Percentiles rank a stretch among this genome's conserved stretches.
phyloP scores from a whole-genome alignment of 2,888 invertebrate genomes.

The Deladenus siricidicola region DNA sequence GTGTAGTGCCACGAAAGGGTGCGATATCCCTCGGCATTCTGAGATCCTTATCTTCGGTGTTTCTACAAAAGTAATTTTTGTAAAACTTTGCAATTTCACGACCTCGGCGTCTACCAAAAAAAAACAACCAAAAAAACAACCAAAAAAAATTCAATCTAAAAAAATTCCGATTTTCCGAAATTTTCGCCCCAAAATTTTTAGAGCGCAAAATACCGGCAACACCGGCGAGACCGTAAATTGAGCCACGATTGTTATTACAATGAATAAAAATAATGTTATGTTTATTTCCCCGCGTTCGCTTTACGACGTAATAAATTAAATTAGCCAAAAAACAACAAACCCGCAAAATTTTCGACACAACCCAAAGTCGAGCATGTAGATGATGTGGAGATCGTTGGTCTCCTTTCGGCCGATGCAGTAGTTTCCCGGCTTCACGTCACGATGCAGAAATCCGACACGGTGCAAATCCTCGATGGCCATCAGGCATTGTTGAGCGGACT shows the following conservation, averaged over 20 bases:
- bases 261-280: no score
- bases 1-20: constrained; percentile 43
- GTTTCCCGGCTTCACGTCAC: constrained; percentile 22
- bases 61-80: background rate
- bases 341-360: constrained; percentile 36
- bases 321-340: constrained; percentile 1
- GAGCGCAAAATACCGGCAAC: no score
- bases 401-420: background rate
- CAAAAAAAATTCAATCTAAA: no score
- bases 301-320: no score
- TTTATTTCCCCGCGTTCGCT: background rate
- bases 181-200: no score
- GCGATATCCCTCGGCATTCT: constrained; percentile 34
- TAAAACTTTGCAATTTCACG: no score
- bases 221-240: no score
- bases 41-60: constrained; percentile 26
- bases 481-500: constrained; percentile 16
- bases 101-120: no score
- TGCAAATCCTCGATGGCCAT: constrained; percentile 24
- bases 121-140: no score
- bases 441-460: constrained; percentile 40
- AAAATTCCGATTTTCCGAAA: no score
- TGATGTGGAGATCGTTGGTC: constrained; percentile 28
- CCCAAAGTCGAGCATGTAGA: constrained; percentile 45
- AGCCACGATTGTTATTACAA: no score